Evolutionary conservation across 2,888 invertebrate species (phyloP).

Genomic region (Zhuqinia jingwanae): DNA sequence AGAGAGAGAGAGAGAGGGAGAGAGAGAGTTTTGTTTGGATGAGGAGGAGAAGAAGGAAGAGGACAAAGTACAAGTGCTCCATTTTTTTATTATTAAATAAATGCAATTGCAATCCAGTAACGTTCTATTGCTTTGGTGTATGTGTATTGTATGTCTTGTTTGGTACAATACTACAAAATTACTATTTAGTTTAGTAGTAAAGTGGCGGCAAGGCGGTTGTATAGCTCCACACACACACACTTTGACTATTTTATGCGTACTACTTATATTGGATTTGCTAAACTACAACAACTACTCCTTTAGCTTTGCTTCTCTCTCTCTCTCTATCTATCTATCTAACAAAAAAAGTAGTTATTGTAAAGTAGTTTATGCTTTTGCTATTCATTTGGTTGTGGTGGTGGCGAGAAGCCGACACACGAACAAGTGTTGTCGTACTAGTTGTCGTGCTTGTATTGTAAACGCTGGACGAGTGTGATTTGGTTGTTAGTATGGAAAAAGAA

Average conservation of each 20-base stretch:
- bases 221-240: slow-evolving; percentile 8
- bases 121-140: not conserved
- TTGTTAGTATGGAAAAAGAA: slow-evolving; percentile 18
- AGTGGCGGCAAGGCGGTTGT: slow-evolving; percentile 9
- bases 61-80: slow-evolving; percentile 45
- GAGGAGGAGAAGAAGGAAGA: too few relatives aligned
- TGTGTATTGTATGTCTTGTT: not conserved
- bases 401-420: slow-evolving; percentile 43
- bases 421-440: not conserved
- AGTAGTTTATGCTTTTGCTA: not conserved
- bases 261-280: slow-evolving; percentile 45
- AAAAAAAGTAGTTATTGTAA: not conserved
- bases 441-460: not conserved
- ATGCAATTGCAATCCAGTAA: slow-evolving; percentile 37
- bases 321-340: not conserved
- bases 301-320: not conserved
- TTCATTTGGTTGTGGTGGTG: slow-evolving; percentile 33
- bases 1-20: too few relatives aligned
- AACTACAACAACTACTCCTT: too few relatives aligned
- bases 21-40: too few relatives aligned
- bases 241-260: slow-evolving; percentile 49
- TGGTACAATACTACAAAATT: too few relatives aligned
- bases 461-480: not conserved
- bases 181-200: slow-evolving; percentile 21
- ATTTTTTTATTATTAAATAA: slow-evolving; percentile 19